Percentiles rank a stretch among this genome's conserved stretches.
phyloP scores from a whole-genome alignment of 2,113 vertebrate species.

The Stigmatopora nigra region DNA sequence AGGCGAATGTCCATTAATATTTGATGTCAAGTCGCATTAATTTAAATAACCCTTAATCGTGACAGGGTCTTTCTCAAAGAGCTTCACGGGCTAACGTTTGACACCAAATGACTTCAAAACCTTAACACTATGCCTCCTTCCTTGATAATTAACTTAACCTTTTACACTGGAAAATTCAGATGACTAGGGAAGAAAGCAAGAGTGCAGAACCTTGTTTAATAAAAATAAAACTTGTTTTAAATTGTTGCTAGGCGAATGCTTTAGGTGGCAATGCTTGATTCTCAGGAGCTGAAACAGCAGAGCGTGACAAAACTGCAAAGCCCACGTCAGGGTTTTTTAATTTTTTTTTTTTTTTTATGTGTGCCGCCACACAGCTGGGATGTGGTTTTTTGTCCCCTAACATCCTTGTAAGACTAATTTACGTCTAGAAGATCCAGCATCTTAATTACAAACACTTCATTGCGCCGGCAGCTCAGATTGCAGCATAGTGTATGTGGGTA shows the following conservation, averaged over 20 bases:
- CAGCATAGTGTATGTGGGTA: conserved; percentile 20
- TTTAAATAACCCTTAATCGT: too few species aligned
- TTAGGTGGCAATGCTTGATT: conserved; percentile 45
- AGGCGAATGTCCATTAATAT: conserved; percentile 43
- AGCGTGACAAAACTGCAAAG: conserved; percentile 45
- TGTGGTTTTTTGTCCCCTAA: background rate
- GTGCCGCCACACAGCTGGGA: conserved; percentile 27
- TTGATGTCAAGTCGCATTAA: conserved; percentile 17
- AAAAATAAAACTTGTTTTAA: conserved; percentile 48
- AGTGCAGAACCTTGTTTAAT: conserved; percentile 32
- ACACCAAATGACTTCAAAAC: background rate
- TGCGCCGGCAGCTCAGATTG: conserved; percentile 33
- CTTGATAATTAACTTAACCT: conserved; percentile 54
- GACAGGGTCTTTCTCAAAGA: too few species aligned
- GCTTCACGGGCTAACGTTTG: too few species aligned
- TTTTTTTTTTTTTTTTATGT: conserved; percentile 7
- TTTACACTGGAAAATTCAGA: conserved; percentile 31
- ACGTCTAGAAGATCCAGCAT: conserved; percentile 24
- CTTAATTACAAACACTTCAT: conserved; percentile 52
- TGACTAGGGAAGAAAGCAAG: conserved; percentile 7
- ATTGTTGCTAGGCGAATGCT: conserved; percentile 47
- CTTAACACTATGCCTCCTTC: conserved; percentile 35
- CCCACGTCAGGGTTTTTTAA: conserved; percentile 35
- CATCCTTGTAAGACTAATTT: background rate
- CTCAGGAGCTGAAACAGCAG: conserved; percentile 32